Evolutionary conservation across 53 echinoderm and acorn worm genomes (phyloP).

Genomic region (Holothuria leucospilota): DNA sequence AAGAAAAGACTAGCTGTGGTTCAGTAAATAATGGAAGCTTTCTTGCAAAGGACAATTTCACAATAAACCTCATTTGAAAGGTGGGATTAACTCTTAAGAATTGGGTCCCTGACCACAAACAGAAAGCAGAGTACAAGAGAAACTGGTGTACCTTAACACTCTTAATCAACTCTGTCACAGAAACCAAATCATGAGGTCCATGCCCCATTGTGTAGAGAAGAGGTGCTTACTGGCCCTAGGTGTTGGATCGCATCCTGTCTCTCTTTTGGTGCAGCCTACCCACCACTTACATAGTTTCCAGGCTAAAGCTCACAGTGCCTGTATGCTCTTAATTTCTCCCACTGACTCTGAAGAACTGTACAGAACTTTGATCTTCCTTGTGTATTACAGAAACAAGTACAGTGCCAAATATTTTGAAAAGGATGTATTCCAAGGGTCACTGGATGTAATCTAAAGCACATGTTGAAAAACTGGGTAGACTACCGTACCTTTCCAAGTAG

Average conservation of each 20-base stretch:
- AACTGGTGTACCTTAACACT: slow-evolving; percentile 24
- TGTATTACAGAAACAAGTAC: too few species aligned
- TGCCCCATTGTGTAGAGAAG: not conserved
- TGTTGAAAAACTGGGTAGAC: too few species aligned
- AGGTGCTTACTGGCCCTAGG: too few species aligned
- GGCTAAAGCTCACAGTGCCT: too few species aligned
- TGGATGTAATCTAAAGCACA: too few species aligned
- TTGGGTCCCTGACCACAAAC: not conserved
- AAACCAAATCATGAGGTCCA: not conserved
- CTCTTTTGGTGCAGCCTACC: not conserved
- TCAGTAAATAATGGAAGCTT: not conserved
- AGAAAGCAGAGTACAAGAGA: slow-evolving; percentile 3
- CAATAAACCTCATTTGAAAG: slow-evolving; percentile 16
- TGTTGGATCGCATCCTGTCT: not conserved
- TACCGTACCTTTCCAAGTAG: too few species aligned
- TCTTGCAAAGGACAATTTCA: not conserved
- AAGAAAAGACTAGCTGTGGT: not conserved
- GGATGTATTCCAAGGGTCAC: too few species aligned
- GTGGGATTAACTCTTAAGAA: not conserved
- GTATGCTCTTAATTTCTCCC: too few species aligned
- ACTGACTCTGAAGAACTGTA: too few species aligned
- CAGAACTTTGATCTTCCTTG: too few species aligned
- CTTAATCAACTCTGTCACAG: slow-evolving; percentile 23
- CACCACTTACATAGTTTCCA: not conserved
- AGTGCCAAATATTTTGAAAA: too few species aligned